Base-by-base conservation (phyloP, 2,888 invertebrate species). In the Macrophya alboannulata region DNA sequence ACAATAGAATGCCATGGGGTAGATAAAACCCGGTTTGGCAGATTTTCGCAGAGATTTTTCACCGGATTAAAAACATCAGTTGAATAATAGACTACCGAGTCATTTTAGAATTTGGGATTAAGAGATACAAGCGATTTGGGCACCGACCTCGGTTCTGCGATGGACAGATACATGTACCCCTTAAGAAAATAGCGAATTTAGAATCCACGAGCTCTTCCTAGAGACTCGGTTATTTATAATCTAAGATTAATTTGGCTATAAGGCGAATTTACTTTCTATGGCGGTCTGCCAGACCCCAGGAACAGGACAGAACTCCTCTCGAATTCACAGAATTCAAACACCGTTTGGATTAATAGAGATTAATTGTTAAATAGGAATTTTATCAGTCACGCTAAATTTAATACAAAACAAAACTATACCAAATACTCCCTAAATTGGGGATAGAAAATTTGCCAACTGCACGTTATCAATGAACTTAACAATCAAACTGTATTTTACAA, bases 171-270 rank as follows among this genome's bases (percentile, higher is more conserved):
- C 72, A 74, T 12, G 43, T n/a, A 25, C 1, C 31, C 62, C 40
- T 17, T 40, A 59, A 55, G 81, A 81, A 48, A 51, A 77, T 51
- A 55, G 62, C 43, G 81, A 40, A 81, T 62, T 59, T 81, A 40
- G 59, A 59, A 81, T 59, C 9, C 31, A 37, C 37, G 15, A 77
- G 77, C 40, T 83, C 71, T 84, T 83, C 82, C 43, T 68, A 86
- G 85, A 74, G 9, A 51, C 37, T 45, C 86, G 85, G 82, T 88
- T 91, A 91, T 91, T 91, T 91, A 91, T 91, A 91, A 89, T 88
- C 87, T 84, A 87, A 90, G 90, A 92, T 91, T 92, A 91, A 91
- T 91, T 91, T 88, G 88, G 87, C 88, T 88, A 89, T 89, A 86
- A 86, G 88, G 87, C 88, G 89, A 90, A 90, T 91, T 90, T 90